Percentiles rank a stretch among this genome's conserved stretches.
Conservation (phyloP, 2,113 vertebrate species). For the Sceloporus undulatus region DNA sequence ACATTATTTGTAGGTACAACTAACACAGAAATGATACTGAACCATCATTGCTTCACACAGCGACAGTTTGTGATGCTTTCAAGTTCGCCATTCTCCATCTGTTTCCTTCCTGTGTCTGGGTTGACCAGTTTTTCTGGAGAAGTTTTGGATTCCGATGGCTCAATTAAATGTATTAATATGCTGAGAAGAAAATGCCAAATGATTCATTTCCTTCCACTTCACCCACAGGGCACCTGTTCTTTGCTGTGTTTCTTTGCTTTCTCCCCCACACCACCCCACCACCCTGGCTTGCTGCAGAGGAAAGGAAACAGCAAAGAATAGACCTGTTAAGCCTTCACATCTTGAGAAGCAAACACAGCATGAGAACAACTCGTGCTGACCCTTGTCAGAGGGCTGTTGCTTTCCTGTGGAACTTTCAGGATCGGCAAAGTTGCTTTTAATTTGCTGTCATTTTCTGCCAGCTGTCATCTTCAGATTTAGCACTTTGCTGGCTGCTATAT, state of each 20-base stretch:
- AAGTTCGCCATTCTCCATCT: conserved; percentile 19
- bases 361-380: conserved; percentile 42
- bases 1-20: neutral
- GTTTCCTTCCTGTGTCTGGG: conserved; percentile 36
- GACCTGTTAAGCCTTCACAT: conserved; percentile 25
- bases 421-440: conserved; percentile 59
- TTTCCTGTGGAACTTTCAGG: conserved; percentile 45
- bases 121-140: conserved; percentile 57
- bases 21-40: neutral
- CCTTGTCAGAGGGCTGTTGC: conserved; percentile 39
- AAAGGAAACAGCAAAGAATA: conserved; percentile 54
- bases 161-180: conserved; percentile 71
- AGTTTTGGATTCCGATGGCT: conserved; percentile 33
- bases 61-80: neutral
- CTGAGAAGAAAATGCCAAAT: conserved; percentile 70
- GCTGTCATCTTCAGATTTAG: conserved; percentile 53
- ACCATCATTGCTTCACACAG: neutral
- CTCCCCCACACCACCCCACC: neutral
- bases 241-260: conserved; percentile 60
- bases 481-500: conserved; percentile 45
- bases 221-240: conserved; percentile 61
- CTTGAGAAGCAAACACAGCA: neutral
- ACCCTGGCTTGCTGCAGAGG: conserved; percentile 40
- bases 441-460: conserved; percentile 48
- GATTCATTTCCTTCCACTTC: conserved; percentile 68